Base-by-base conservation (phyloP, 2,888 invertebrate genomes). In the Toxonevra muliebris region DNA sequence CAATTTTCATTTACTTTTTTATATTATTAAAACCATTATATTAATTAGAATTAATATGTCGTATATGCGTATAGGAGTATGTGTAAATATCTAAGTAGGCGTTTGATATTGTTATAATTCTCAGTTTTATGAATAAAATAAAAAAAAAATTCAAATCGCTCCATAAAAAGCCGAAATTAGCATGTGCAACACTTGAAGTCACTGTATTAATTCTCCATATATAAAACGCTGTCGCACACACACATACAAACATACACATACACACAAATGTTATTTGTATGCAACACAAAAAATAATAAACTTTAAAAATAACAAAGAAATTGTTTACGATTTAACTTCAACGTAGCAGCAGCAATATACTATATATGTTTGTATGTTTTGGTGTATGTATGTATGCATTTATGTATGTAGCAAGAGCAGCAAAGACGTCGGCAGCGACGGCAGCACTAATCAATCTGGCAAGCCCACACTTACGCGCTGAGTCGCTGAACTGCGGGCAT, bases 401-500 rank as follows among this genome's bases (percentile, higher is more conserved):
- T 54, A 54, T 19, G 17, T 12, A 9, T n/a, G 17, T 54, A 54
- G 30, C 30, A 30, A 7, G 3, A 30, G 30, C 30, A 7, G 30
- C 30, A 30, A 30, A 4, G 30, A 30, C 40, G 40, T 30, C 2
- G 15, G 43, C 63, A 61, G 42, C 41, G 42, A 15, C 10, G 5
- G n/a, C 19, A 11, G 20, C 15, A 40, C 13, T 40, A 12, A 62
- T 82, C 77, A 83, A 76, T 84, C 84, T 50, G 84, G 84, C 72
- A 84, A 74, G 9, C 85, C 84, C 75, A 84, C 85, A 75, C 79
- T 85, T 63, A 84, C 77, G 20, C 83, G 79, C 72, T 77, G 80
- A 61, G 79, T 76, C 58, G 83, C 84, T 4, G 77, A 77, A 70
- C 78, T 82, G 69, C 82, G 83, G 59, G 76, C 76, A 65, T 71